Percentiles rank a stretch among this genome's conserved stretches.
These are phyloP conservation scores for Leucoraja erinaceus DNA, from an alignment of 2,113 vertebrate genomes.

Conservation along the genomic window DNA sequence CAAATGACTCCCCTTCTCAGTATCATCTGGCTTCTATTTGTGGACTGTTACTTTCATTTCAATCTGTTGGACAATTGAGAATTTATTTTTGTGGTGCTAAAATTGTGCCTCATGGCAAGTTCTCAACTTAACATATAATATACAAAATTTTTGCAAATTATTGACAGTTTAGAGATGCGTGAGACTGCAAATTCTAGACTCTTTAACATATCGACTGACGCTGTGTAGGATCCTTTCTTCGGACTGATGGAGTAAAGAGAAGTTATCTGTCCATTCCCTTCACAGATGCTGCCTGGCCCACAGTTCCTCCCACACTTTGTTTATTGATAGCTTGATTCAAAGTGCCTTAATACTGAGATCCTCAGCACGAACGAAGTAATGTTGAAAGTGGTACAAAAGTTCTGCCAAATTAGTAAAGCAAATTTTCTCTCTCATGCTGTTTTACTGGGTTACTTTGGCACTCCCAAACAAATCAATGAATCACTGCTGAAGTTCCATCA, in stretches of 20 bases:
- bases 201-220: too few species aligned
- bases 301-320: too few species aligned
- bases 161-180: not conserved
- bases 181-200: too few species aligned
- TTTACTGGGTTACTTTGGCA: not conserved
- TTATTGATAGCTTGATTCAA: not conserved
- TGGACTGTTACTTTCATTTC: not conserved
- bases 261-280: too few species aligned
- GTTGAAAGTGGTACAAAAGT: not conserved
- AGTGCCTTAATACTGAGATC: not conserved
- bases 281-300: too few species aligned
- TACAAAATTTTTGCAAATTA: not conserved
- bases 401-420: not conserved
- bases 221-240: too few species aligned
- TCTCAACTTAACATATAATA: not conserved
- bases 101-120: not conserved
- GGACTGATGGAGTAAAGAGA: too few species aligned
- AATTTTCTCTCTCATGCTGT: not conserved
- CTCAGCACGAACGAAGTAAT: not conserved
- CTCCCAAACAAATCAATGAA: not conserved
- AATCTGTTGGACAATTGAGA: not conserved
- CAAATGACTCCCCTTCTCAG: not conserved
- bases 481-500: not conserved
- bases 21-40: not conserved
- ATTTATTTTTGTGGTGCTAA: not conserved